Evolutionary conservation across 2,797 vertebrate genomes (phyloP), one percentile per base, ranked within the genome.

Genomic region (Enteromius viviparus): DNA sequence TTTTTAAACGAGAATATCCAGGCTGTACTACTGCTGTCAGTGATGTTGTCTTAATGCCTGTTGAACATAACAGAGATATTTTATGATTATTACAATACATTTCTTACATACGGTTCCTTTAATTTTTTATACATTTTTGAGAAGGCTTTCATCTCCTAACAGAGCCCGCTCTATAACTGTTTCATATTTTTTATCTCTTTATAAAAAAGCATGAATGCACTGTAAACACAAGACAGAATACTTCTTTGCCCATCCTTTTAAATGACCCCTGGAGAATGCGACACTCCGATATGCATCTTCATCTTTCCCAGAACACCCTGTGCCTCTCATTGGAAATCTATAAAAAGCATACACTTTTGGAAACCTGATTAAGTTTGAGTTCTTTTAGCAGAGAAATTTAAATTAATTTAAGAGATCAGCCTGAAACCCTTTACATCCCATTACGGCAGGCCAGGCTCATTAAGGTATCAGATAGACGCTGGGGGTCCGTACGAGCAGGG

Each of bases 331-430:
- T 85, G 90, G 88, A 92, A 94, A 94, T 94, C 92, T 87, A 92
- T 93, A 90, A 89, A 91, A 81, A 78, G 89, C 86, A 89, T 90
- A 90, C 89, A 78, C 78, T 75, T 26, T 87, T 86, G 88, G 86
- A 92, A 93, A 92, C 90, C 88, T 89, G 89, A 94, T 93, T 93
- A 92, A 86, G 86, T 89, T 87, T 88, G 89, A 92, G 88, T 84
- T 85, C 62, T 89, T 89, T 88, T 55, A 69, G 81, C 12, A 89
- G 87, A 91, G 87, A 93, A 93, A 92, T 93, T 89, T 91, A 91
- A 93, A 93, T 93, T 85, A 90, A 94, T 94, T 92, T 89, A 77
- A 85, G 84, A 89, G 89, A 90, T 85, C 88, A 79, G 86, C 74
- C 26, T 4, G 87, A 68, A 60, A 51, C 72, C 29, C 89, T 89